Evolutionary conservation across 2,888 invertebrate species (phyloP), one percentile per base, ranked within the genome.

Genomic region (Hydroisotoma schaefferi): DNA sequence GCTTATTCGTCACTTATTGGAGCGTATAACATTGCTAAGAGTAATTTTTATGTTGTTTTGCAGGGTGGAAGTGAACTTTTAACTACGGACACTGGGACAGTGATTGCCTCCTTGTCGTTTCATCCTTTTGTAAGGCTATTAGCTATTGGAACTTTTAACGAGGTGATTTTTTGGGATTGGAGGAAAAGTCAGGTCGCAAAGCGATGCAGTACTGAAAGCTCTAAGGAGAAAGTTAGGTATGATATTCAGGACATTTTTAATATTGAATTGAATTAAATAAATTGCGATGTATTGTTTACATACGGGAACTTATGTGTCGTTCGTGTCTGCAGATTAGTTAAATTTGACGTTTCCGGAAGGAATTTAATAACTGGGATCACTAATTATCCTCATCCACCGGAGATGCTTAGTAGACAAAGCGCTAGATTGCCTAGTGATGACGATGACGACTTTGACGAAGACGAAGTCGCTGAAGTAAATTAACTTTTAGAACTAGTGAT

Each of bases 151-250:
- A 88, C 90, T 0, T 85, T 82, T 74, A 90, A 90, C 79, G 86
- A 88, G 76, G 80, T 93, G 8, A 86, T 88, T 75, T 90, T 92
- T 77, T 93, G 92, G 92, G 89, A 92, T 75, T 92, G 92, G 91
- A 85, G 85, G 73, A 83, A 84, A 72, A 51, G 55, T 12, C 52
- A 85, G 59, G 88, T 88, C 0, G 87, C 88, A 75, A 85, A 86
- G 52, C 84, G 84, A 74, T 84, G 87, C 61, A 82, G 83, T 29
- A 91, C 91, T n/a, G 82, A 81, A 65, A 85, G 84, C 75, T 81
- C 85, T 23, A 86, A 85, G 77, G 90, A 91, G 77, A 88, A 88
- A 84, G 87, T 91, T 73, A 82, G 87, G 87, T 87, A 76, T 75
- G 10, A 23, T 40, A 25, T 56, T 48, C 3, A 46, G 26, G 18